Conservation (phyloP, 1,140 invertebrate species). For the Mercenaria mercenaria region DNA sequence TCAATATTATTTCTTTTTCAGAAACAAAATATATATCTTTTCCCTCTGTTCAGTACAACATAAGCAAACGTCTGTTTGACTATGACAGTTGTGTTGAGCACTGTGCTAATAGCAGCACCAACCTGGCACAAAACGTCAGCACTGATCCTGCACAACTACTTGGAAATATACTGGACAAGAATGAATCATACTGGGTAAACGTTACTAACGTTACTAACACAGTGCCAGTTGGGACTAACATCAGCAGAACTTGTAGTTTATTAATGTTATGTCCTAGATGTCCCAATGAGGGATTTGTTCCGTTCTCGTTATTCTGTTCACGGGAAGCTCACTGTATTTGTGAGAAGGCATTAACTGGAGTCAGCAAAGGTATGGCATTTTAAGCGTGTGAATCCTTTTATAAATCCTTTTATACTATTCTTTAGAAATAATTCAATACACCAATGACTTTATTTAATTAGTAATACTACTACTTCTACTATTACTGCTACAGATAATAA, state of each 20-base stretch:
- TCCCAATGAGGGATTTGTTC: background rate
- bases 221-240: background rate
- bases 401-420: too few relatives aligned
- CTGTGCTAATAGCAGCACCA: too few relatives aligned
- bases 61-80: background rate
- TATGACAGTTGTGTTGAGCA: too few relatives aligned
- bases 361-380: too few relatives aligned
- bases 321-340: background rate
- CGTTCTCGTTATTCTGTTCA: background rate
- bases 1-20: too few relatives aligned
- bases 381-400: too few relatives aligned
- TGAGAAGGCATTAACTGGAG: background rate
- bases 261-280: background rate
- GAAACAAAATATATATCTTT: background rate
- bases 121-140: background rate
- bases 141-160: background rate
- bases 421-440: too few relatives aligned
- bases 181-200: background rate
- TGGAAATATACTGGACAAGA: background rate
- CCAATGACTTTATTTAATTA: too few relatives aligned
- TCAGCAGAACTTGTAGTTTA: background rate
- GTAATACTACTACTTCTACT: too few relatives aligned
- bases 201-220: too few relatives aligned
- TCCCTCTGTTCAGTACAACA: background rate
- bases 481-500: too few relatives aligned